Base-by-base conservation (phyloP, 2,888 invertebrate genomes). In the Byasa hedistus region DNA sequence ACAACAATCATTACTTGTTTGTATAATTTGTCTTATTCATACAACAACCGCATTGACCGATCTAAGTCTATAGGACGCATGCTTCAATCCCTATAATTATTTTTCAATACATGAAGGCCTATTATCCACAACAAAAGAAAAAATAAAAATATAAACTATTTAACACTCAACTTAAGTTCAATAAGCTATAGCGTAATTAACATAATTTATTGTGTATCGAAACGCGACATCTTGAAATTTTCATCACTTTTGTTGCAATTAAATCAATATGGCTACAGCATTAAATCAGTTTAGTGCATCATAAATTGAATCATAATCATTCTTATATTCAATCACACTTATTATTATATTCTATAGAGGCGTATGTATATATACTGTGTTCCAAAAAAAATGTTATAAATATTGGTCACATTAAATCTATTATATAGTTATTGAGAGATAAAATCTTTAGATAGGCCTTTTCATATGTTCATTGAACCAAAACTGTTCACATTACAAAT, bases 181-280 rank as follows among this genome's bases (percentile, higher is more conserved):
- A n/a, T 4, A n/a, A 48, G 19, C 2, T 54, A 1, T 2, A 10
- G n/a, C 7, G 52, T 22, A 54, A 54, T 54, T 22, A 54, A 22
- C 7, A 54, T 54, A 22, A 19, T 22, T 54, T 22, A 54, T 54
- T 54, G 23, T 23, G 27, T 48, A 59, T 44, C 27, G 54, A 54
- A 44, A 52, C 24, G n/a, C 5, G n/a, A 48, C 21, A 21, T 23
- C 22, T 24, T 48, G 21, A 36, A 23, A 39, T 39, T 23, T 39
- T 15, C 39, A 39, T 39, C 22, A 10, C 12, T 23, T 39, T 44
- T 23, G 17, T 64, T 24, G 19, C 22, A 58, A 22, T 24, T 64
- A 58, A 59, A 64, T 55, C 24, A 59, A 64, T 64, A 64, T 59
- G 64, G 64, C 64, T 23, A 58, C 15, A 64, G 23, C 51, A 44